Base-by-base conservation (phyloP, 2,888 invertebrate genomes). In the Torymus tubicola region DNA sequence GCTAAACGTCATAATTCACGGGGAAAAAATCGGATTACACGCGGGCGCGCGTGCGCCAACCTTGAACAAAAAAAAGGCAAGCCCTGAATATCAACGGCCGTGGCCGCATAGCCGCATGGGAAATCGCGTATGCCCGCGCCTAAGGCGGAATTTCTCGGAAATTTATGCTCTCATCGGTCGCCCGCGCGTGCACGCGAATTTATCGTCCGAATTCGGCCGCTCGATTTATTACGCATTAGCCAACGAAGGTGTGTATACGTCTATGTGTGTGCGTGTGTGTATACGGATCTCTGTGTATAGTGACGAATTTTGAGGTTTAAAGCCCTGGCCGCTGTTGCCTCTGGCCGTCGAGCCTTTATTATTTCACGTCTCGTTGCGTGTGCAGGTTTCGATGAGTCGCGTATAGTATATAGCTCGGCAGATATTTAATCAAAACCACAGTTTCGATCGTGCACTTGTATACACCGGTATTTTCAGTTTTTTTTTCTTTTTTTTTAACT, bases 211-310 rank as follows among this genome's bases (percentile, higher is more conserved):
- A 71, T 71, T 71, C 52, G 24, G 58, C 42, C 50, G 60, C 61
- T 71, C 71, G 71, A 71, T 71, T 71, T 71, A 71, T 71, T 71
- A 60, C 71, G 71, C 71, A 42, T 71, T 71, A 52, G 21, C 52
- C 13, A 50, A 42, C 2, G 21, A 21, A 21, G 21, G 21, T 21
- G 21, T 21, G 2, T 21, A 21, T 10, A 61, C 8, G 14, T 2
- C 16, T 24, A 13, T 18, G 31, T n/a, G 18, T 42, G n/a, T 14
- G 57, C 11, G 18, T 68, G 2, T 57, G 12, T 10, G n/a, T 1
- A 18, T 10, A 12, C 2, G 42, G 3, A 10, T 31, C 24, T 24
- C 8, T 42, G 8, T 42, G 42, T 42, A 42, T 8, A 42, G 42
- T 42, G 42, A 42, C 12, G 42, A 42, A 42, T 42, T 42, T 42